phyloP scores from a whole-genome alignment of 2,113 vertebrate species.

The Circaetus cinerascens region DNA sequence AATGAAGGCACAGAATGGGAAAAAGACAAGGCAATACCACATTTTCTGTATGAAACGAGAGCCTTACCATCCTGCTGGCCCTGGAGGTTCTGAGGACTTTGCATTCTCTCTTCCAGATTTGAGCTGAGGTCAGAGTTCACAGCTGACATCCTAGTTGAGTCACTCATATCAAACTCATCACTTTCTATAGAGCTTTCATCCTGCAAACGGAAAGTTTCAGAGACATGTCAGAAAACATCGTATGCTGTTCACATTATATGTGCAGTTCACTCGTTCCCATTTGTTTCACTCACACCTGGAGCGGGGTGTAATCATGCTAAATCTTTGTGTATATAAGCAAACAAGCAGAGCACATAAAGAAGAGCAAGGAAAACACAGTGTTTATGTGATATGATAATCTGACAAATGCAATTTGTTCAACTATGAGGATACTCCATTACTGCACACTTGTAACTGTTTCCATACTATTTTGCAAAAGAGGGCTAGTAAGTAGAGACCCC shows the following conservation, averaged over 20 bases:
- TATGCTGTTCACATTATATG: neutral
- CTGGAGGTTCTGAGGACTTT: conserved; percentile 82
- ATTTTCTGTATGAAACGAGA: neutral
- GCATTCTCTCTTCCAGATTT: conserved; percentile 85
- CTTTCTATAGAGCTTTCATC: conserved; percentile 87
- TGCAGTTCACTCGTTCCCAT: neutral
- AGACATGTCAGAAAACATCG: neutral
- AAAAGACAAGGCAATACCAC: neutral
- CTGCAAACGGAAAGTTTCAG: conserved; percentile 54
- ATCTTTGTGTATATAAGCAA: neutral
- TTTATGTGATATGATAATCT: neutral
- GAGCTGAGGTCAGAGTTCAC: conserved; percentile 87
- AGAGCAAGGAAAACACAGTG: neutral
- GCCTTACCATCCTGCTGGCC: conserved; percentile 83
- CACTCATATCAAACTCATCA: conserved; percentile 86
- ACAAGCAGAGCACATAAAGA: neutral
- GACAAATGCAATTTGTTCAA: neutral
- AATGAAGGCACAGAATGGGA: neutral
- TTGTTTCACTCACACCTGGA: neutral
- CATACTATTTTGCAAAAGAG: neutral
- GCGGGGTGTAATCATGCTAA: neutral
- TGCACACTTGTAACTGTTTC: neutral
- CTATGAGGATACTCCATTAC: neutral
- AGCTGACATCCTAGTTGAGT: conserved; percentile 85
- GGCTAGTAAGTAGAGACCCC: neutral